phyloP scores from a whole-genome alignment of 2,797 vertebrate genomes.

The Oophaga sylvatica region DNA sequence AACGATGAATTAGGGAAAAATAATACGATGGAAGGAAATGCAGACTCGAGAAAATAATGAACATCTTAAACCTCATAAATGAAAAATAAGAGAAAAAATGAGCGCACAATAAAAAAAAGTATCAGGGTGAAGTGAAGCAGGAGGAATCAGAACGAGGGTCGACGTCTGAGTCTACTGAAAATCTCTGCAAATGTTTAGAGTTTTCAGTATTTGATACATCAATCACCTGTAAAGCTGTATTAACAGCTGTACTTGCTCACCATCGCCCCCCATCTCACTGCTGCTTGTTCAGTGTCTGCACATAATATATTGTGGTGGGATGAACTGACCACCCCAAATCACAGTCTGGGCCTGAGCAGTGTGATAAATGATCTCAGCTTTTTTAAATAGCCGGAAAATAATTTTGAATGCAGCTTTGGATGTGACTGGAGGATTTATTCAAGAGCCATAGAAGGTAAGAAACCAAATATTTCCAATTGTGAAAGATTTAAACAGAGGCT shows the following conservation, averaged over 20 bases:
- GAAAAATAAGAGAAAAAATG: neutral
- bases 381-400: no score
- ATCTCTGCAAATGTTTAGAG: neutral
- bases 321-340: neutral
- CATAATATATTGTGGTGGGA: neutral
- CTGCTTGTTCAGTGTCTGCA: neutral
- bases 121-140: neutral
- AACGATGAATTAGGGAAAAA: constrained; percentile 13
- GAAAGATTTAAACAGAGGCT: no score
- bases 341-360: no score
- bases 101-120: neutral
- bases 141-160: neutral
- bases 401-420: no score
- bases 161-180: neutral
- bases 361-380: no score
- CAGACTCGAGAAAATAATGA: constrained; percentile 14
- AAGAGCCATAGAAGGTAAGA: neutral
- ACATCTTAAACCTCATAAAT: neutral
- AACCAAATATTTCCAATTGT: no score
- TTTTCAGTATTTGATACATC: neutral
- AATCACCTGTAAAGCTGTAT: neutral
- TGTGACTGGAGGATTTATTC: no score
- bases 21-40: neutral
- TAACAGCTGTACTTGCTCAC: neutral
- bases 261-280: neutral